These are phyloP conservation scores for Erinaceus europaeus DNA, from an alignment of 2,113 vertebrate genomes.

Conservation along the genomic window DNA sequence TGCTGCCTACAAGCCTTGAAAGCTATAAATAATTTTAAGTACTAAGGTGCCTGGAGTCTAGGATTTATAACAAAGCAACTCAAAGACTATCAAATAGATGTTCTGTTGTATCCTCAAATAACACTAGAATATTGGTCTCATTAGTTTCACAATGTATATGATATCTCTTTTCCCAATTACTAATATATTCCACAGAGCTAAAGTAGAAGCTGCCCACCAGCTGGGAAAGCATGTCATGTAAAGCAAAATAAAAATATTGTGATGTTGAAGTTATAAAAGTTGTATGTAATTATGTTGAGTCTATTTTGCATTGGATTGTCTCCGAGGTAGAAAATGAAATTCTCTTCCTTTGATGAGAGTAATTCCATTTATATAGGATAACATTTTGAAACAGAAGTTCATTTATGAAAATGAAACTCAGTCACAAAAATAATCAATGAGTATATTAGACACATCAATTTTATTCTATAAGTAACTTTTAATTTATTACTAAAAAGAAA, in stretches of 20 bases:
- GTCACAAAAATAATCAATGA: not conserved
- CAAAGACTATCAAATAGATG: constrained; percentile 34
- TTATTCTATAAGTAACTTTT: not conserved
- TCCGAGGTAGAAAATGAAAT: constrained; percentile 64
- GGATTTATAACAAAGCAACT: constrained; percentile 27
- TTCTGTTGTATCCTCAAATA: constrained; percentile 26
- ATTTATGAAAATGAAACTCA: constrained; percentile 26
- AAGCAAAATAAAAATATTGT: constrained; percentile 76
- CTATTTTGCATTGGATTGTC: constrained; percentile 59
- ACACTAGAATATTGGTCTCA: constrained; percentile 53
- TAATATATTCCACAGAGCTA: constrained; percentile 65
- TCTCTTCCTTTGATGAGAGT: constrained; percentile 44
- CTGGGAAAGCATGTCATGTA: constrained; percentile 66
- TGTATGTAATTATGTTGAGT: constrained; percentile 59
- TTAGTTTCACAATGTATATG: constrained; percentile 55
- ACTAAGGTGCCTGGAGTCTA: not conserved
- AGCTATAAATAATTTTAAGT: constrained; percentile 33
- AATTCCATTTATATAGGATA: constrained; percentile 34
- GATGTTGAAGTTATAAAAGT: constrained; percentile 68
- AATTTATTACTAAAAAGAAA: not conserved
- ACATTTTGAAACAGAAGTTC: constrained; percentile 18
- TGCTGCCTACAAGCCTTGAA: not conserved
- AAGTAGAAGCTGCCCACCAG: constrained; percentile 74
- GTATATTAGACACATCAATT: not conserved
- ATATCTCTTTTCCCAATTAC: constrained; percentile 41